phyloP scores from a whole-genome alignment of 2,113 vertebrate species.

The Corythaixoides concolor region DNA sequence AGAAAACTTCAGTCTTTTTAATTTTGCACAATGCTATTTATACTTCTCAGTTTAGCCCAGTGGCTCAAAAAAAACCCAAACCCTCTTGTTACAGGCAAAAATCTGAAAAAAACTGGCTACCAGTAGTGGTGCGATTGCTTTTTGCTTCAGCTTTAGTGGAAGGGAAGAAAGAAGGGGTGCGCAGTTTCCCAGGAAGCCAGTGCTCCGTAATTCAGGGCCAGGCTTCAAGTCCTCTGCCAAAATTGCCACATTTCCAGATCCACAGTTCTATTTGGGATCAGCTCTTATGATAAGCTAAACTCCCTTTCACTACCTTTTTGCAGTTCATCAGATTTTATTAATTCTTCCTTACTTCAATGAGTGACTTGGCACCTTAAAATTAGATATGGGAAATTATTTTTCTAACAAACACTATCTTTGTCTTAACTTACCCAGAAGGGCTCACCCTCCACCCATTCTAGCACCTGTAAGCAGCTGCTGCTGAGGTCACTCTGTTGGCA shows the following conservation, averaged over 20 bases:
- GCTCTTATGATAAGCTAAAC: background rate
- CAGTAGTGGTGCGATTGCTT: background rate
- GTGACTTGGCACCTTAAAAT: background rate
- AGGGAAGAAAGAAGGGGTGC: background rate
- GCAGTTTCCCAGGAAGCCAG: background rate
- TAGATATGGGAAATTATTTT: background rate
- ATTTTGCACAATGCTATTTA: background rate
- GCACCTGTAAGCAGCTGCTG: background rate
- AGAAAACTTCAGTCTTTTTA: background rate
- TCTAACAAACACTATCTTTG: background rate
- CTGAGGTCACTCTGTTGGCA: background rate
- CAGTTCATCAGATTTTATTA: background rate
- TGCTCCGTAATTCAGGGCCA: background rate
- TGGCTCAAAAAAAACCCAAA: background rate
- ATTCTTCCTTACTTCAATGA: background rate
- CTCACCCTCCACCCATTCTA: background rate
- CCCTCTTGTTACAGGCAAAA: background rate
- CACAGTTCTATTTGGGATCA: background rate
- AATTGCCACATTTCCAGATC: background rate
- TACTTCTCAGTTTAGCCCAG: background rate
- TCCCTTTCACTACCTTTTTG: background rate
- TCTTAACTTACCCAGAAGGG: background rate
- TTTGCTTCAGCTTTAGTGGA: background rate
- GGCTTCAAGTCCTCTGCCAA: background rate
- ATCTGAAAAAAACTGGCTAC: background rate